These are phyloP conservation scores for Takifugu ocellatus DNA, from an alignment of 2,797 vertebrate genomes.

Conservation along the genomic window DNA sequence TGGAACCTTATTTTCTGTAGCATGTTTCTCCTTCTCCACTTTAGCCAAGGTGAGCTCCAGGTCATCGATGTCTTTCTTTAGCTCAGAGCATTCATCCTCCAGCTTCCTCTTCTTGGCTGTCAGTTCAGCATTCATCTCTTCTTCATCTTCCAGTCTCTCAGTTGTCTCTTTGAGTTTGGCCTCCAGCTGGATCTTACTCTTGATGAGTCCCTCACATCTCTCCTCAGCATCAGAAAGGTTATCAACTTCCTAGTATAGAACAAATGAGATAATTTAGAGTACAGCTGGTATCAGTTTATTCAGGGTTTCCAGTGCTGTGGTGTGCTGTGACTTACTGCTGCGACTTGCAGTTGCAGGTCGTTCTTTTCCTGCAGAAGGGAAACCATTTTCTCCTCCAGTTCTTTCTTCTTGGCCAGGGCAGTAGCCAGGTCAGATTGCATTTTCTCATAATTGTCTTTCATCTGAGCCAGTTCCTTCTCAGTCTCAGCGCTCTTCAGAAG, in stretches of 20 bases:
- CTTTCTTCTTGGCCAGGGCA: conserved; percentile 82
- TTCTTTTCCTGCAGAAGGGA: conserved; percentile 87
- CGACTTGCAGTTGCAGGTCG: conserved; percentile 83
- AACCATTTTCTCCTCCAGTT: conserved; percentile 91
- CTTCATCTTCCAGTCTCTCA: conserved; percentile 79
- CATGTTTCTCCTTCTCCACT: conserved; percentile 74
- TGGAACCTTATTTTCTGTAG: conserved; percentile 53
- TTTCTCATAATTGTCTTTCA: conserved; percentile 79
- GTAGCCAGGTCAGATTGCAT: conserved; percentile 77
- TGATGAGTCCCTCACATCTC: conserved; percentile 67
- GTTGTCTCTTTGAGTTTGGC: conserved; percentile 80
- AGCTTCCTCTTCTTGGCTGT: conserved; percentile 74
- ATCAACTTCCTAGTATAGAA: conserved; percentile 49
- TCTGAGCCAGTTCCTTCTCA: conserved; percentile 83
- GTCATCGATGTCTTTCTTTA: conserved; percentile 68
- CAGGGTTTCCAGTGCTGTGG: too few species aligned
- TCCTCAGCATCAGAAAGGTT: conserved; percentile 14
- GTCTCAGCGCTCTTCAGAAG: conserved; percentile 87
- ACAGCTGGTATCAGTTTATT: too few species aligned
- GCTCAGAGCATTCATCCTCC: conserved; percentile 72
- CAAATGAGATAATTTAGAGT: background rate
- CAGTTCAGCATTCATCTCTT: conserved; percentile 85
- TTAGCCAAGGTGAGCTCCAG: conserved; percentile 64
- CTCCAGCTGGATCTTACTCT: conserved; percentile 78
- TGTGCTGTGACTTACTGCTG: conserved; percentile 70